Evolutionary conservation across 1,140 invertebrate genomes (phyloP).

Genomic region (Babylonia areolata): DNA sequence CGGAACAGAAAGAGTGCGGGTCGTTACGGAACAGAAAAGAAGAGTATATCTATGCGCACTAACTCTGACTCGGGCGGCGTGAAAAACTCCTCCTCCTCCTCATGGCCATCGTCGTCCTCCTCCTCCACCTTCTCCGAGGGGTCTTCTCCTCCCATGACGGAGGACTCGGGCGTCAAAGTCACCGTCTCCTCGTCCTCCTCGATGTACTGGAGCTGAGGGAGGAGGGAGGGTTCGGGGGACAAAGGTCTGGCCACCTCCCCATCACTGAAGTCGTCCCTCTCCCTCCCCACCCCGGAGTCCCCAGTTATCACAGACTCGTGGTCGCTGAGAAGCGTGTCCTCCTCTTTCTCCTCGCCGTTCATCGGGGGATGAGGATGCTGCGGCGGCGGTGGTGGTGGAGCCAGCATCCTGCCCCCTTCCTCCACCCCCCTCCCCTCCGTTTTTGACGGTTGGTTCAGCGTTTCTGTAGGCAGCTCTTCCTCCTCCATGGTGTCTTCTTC

Average conservation of each 20-base stretch:
- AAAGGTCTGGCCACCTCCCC: neutral
- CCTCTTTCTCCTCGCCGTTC: neutral
- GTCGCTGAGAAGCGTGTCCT: conserved; percentile 45
- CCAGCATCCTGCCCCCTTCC: conserved; percentile 24
- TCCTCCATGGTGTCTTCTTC: conserved; percentile 30
- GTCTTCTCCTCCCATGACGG: neutral
- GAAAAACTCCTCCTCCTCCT: no score
- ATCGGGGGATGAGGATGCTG: neutral
- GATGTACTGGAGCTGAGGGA: neutral
- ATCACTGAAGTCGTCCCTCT: conserved; percentile 34
- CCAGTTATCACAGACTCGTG: conserved; percentile 41
- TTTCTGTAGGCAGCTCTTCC: conserved; percentile 37
- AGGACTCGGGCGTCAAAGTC: conserved; percentile 1
- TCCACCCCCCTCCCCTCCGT: conserved; percentile 5
- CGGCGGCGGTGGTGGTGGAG: conserved; percentile 19
- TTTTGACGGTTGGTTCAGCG: conserved; percentile 37
- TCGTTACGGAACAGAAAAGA: no score
- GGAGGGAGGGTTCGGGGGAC: conserved; percentile 9
- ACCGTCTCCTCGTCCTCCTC: conserved; percentile 24
- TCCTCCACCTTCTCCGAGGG: no score
- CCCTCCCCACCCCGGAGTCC: conserved; percentile 43
- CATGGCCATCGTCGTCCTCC: no score
- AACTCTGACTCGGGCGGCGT: no score
- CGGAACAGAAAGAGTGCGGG: no score
- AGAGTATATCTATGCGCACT: no score